Conservation (phyloP, 2,797 vertebrate genomes). For the Sylvia borin region DNA sequence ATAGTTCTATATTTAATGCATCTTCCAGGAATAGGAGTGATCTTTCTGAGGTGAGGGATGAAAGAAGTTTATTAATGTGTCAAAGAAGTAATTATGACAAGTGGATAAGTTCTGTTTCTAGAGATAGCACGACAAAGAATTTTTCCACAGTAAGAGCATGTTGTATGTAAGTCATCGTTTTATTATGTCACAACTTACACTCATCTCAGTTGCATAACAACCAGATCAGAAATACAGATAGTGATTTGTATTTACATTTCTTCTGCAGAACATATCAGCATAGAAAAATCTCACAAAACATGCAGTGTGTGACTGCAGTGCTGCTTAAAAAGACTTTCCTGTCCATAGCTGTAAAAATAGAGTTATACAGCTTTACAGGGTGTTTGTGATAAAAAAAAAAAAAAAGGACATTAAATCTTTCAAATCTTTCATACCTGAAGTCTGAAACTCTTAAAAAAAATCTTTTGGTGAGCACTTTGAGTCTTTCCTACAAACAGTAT, state of each 20-base stretch:
- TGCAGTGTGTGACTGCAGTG: background rate
- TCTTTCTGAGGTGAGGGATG: conserved; percentile 23
- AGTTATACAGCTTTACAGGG: background rate
- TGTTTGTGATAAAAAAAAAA: background rate
- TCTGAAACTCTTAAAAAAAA: background rate
- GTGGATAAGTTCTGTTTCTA: background rate
- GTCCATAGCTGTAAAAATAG: background rate
- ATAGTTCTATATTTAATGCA: conserved; percentile 53
- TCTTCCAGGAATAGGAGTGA: conserved; percentile 33
- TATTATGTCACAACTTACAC: background rate
- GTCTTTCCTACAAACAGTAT: background rate
- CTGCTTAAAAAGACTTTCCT: background rate
- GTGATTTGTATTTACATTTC: background rate
- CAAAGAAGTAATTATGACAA: conserved; percentile 28
- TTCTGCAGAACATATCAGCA: background rate
- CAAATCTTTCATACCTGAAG: background rate
- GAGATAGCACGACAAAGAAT: background rate
- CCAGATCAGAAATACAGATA: background rate
- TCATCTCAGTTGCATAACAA: background rate
- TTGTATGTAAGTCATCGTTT: background rate
- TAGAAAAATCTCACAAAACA: background rate
- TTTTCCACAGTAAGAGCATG: background rate
- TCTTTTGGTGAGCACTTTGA: background rate
- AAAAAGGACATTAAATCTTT: background rate
- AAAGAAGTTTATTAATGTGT: conserved; percentile 11